Conservation (phyloP, 2,888 invertebrate genomes). For the Thumatha senex region DNA sequence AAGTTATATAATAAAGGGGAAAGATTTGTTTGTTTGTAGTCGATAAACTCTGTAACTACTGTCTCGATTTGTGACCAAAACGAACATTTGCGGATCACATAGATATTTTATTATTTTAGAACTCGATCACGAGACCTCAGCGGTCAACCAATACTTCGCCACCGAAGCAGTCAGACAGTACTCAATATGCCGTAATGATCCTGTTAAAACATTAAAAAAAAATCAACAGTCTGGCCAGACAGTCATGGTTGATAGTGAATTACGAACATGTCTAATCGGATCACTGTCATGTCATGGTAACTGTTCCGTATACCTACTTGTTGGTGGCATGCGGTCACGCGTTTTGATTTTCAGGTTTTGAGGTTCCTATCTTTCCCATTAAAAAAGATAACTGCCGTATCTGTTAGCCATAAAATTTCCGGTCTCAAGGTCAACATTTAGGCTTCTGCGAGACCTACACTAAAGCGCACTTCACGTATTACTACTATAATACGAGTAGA, state of each 20-base stretch:
- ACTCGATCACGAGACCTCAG: too few relatives aligned
- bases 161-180: too few relatives aligned
- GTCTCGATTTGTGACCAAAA: too few relatives aligned
- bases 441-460: not conserved
- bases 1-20: too few relatives aligned
- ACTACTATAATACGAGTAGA: too few relatives aligned
- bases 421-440: not conserved
- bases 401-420: constrained; percentile 1
- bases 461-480: too few relatives aligned
- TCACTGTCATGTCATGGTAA: not conserved
- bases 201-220: not conserved
- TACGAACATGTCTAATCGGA: not conserved
- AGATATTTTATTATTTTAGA: too few relatives aligned
- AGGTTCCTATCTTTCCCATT: not conserved
- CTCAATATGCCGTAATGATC: not conserved
- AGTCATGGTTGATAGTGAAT: not conserved
- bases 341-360: not conserved
- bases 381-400: not conserved
- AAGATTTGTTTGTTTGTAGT: too few relatives aligned
- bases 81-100: too few relatives aligned
- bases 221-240: not conserved
- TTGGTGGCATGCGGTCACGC: not conserved
- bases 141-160: too few relatives aligned
- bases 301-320: not conserved
- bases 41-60: too few relatives aligned